phyloP scores from a whole-genome alignment of 2,888 invertebrate genomes.

The Thymelicus lineola region DNA sequence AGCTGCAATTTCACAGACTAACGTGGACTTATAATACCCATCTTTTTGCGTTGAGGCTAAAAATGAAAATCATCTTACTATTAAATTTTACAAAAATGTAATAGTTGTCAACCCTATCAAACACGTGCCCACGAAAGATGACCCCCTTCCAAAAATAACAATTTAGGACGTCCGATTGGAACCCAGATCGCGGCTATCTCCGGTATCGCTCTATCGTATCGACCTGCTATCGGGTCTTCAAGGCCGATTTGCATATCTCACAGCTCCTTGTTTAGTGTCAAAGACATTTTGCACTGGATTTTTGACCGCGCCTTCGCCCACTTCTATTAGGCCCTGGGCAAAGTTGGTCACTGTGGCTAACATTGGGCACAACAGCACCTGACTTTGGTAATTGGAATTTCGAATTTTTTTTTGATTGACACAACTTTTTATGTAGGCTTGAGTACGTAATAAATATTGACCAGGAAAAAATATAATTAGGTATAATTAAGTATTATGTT shows the following conservation, averaged over 20 bases:
- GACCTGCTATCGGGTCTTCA: slow-evolving; percentile 17
- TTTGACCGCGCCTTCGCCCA: background rate
- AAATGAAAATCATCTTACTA: no score
- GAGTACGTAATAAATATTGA: no score
- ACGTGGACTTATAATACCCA: no score
- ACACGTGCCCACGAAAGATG: slow-evolving; percentile 26
- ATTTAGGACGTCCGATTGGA: slow-evolving; percentile 9
- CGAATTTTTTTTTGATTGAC: no score
- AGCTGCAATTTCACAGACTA: no score
- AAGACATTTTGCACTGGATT: slow-evolving; percentile 9
- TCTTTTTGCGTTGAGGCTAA: no score
- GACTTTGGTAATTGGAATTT: no score
- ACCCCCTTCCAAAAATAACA: slow-evolving; percentile 29
- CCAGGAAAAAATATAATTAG: no score
- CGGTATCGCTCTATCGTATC: slow-evolving; percentile 9
- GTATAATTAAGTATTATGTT: no score
- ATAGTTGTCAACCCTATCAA: slow-evolving; percentile 1
- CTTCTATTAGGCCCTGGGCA: background rate
- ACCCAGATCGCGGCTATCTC: slow-evolving; percentile 10
- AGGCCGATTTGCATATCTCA: slow-evolving; percentile 25
- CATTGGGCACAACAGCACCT: no score
- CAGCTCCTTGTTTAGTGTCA: slow-evolving; percentile 8
- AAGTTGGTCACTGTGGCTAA: no score
- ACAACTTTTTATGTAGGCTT: no score
- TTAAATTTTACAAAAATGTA: background rate